Conservation (phyloP, 1,140 invertebrate genomes). For the Drosophila insularis region DNA sequence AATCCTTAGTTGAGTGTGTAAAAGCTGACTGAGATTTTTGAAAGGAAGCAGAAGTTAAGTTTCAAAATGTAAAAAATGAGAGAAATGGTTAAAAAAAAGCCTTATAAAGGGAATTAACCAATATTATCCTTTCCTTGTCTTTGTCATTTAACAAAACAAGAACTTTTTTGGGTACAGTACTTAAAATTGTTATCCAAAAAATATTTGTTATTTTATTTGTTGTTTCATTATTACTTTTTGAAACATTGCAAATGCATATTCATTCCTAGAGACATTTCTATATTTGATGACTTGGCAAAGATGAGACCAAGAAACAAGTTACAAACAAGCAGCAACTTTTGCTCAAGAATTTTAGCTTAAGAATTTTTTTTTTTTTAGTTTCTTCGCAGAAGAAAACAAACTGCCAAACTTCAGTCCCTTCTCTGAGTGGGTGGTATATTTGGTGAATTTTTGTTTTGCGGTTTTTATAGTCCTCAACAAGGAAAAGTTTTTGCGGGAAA, state of each 20-base stretch:
- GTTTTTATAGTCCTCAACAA: conserved; percentile 47
- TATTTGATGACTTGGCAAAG: conserved; percentile 44
- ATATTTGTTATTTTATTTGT: no score
- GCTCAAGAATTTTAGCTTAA: conserved; percentile 55
- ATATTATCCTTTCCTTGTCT: no score
- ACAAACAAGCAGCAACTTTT: conserved; percentile 50
- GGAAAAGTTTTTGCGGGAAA: conserved; percentile 35
- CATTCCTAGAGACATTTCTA: conserved; percentile 31
- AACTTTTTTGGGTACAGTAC: no score
- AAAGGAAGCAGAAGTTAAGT: no score
- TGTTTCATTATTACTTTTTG: no score
- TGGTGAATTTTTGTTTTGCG: conserved; percentile 30
- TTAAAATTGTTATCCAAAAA: no score
- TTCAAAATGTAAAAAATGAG: no score
- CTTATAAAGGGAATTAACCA: no score
- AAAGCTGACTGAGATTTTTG: no score
- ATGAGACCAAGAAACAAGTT: conserved; percentile 61
- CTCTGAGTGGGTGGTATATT: conserved; percentile 9
- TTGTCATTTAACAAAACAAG: no score
- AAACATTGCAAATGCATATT: conserved; percentile 22
- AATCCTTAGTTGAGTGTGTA: neutral
- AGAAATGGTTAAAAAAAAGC: no score
- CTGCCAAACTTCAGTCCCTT: conserved; percentile 26
- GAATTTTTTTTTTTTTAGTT: conserved; percentile 35
- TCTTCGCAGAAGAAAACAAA: conserved; percentile 13